These are phyloP conservation scores for chimpanzee (Pan troglodytes) DNA, from an alignment of 2,113 vertebrate genomes.

Conservation along the genomic window DNA sequence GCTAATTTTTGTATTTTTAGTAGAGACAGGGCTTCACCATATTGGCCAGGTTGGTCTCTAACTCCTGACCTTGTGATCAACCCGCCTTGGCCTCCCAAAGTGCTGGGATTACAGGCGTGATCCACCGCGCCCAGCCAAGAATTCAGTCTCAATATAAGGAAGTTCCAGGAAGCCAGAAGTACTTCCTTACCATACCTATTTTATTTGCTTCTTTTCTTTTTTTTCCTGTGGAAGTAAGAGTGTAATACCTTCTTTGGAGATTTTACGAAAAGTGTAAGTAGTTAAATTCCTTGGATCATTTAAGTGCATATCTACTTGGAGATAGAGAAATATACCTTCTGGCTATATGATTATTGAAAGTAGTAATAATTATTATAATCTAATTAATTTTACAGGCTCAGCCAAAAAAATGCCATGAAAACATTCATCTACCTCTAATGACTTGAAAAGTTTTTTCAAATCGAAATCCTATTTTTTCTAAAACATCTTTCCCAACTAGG, in stretches of 20 bases:
- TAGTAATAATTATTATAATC: not conserved
- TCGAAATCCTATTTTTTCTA: not conserved
- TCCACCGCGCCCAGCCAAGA: not conserved
- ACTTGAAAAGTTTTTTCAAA: not conserved
- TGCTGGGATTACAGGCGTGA: no score
- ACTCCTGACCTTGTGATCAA: no score
- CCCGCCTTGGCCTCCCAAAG: no score
- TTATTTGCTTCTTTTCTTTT: not conserved
- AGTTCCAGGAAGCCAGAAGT: not conserved
- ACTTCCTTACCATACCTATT: not conserved
- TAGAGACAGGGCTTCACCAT: no score
- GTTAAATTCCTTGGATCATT: constrained; percentile 29
- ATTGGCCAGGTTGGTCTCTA: no score
- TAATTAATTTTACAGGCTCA: not conserved
- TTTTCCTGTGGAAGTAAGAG: not conserved
- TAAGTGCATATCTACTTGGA: not conserved
- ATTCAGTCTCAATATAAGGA: not conserved
- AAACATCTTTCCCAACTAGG: not conserved
- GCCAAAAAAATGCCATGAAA: not conserved
- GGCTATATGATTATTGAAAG: not conserved
- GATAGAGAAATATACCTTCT: not conserved
- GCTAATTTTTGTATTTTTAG: no score
- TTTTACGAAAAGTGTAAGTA: not conserved
- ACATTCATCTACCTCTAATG: not conserved
- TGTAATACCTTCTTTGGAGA: not conserved